Base-by-base conservation (phyloP, 2,113 vertebrate genomes). In the Calidris pygmaea region DNA sequence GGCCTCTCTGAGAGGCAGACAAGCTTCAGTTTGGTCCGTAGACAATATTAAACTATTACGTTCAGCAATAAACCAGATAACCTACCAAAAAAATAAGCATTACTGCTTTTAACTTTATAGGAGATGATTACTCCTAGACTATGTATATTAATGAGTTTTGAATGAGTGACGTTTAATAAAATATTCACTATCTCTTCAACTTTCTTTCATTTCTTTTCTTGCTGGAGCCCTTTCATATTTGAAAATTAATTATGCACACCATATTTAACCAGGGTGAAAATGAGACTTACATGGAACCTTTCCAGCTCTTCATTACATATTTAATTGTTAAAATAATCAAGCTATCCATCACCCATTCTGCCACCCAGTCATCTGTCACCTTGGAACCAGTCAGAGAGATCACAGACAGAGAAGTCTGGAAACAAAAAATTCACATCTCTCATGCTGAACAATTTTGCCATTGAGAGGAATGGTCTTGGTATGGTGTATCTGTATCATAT, bases 281-380 rank as follows among this genome's bases (percentile, higher is more conserved):
- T 97, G 95, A 97, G 97, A 96, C 95, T 95, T 97, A 87, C 87
- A 86, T 95, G 96, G 97, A 97, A 97, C 91, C 92, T 96, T 97
- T 97, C 97, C 97, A 97, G 93, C 79, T 90, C 91, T 97, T 97
- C 97, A 97, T 97, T 97, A 97, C 94, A 94, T 97, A 97, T 97
- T 97, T 97, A 97, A 97, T 97, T 97, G 96, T 97, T 97, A 97
- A 97, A 97, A 96, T 97, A 97, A 97, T 97, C 97, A 97, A 97
- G 96, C 74, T 97, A 97, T 97, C 91, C 77, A 96, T 97, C 96
- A 97, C 62, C 80, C 29, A 41, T 81, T 87, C 91, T 95, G 83
- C 95, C 96, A 94, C 94, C 93, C 92, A 93, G 94, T 97, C 71
- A 2, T 92, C 96, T 95, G 91, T 97, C 97, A 96, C 96, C 87